Evolutionary conservation across 2,113 vertebrate genomes (phyloP), one percentile per base, ranked within the genome.

Genomic region (Noctilio leporinus): DNA sequence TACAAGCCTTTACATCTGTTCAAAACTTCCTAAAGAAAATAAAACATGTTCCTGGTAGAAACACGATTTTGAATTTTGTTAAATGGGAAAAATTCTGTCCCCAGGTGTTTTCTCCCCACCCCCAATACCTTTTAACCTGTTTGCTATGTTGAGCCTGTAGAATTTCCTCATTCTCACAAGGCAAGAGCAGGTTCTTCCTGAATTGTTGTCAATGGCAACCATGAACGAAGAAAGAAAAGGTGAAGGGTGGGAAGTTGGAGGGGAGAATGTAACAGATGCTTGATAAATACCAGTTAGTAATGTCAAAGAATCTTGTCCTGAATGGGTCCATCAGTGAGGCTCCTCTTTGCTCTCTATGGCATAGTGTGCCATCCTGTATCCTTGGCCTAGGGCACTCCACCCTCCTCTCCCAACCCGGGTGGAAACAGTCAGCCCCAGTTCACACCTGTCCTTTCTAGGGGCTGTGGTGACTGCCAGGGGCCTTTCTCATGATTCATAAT

Each of bases 161-260:
- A 86, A 75, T 88, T 95, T 93, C 89, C 89, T 97, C 94, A 93
- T 92, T 92, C 92, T 93, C 86, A 82, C 28, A 75, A 64, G 57
- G 73, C 33, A 69, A 93, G 77, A 55, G 62, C 78, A 80, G 20
- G 49, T 89, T 93, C 81, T 91, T 85, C 81, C 64, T 86, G 86
- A 94, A 49, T 30, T 78, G 47, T 53, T 75, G 43, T 80, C 89
- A 88, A 1, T 72, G 70, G 76, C 76, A 91, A 78, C 47, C 33
- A 83, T 65, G 20, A 78, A 45, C 73, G 64, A 83, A 62, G 84
- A 57, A 55, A 73, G 43, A 73, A 72, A 70, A 64, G 28, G 5
- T 10, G 9, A 87, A 85, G 33, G 5, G 53, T 69, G 30, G 59
- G 43, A 91, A 83, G 26, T 30, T 95, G 53, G 78, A 93, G 62